A percentile compares a stretch with the other conserved stretches of the same genome.
Evolutionary conservation across 2,113 vertebrate species (phyloP).

Genomic region (Melanocharis versteri): DNA sequence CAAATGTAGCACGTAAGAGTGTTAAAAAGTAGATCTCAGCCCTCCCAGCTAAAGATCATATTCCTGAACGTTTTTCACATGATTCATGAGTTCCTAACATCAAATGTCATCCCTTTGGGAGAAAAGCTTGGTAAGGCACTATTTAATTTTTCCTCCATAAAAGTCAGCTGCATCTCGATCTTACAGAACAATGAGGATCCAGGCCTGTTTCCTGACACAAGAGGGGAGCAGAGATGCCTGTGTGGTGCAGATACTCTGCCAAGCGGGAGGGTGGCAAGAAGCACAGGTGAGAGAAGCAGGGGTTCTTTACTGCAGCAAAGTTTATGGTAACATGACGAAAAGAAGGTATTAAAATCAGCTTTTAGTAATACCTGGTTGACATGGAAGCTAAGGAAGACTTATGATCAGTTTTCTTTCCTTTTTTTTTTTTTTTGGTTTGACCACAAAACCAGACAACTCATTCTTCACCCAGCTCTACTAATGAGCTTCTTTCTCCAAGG

Average conservation of each 20-base stretch:
- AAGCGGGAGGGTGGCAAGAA: not conserved
- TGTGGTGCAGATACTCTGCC: not conserved
- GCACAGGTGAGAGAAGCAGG: not conserved
- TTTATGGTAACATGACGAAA: not conserved
- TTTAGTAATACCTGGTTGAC: not conserved
- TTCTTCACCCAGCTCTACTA: constrained; percentile 1
- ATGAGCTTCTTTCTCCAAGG: constrained; percentile 11
- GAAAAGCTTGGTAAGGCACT: not conserved
- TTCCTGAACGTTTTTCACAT: not conserved
- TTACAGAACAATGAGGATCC: not conserved
- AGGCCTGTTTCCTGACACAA: not conserved
- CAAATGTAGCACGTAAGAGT: not conserved
- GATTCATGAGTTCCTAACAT: not conserved
- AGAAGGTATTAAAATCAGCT: not conserved
- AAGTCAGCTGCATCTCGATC: not conserved
- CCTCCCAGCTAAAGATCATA: not conserved
- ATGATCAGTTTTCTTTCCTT: not conserved
- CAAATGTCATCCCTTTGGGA: not conserved
- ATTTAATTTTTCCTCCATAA: not conserved
- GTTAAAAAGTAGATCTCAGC: not conserved
- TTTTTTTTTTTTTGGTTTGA: not conserved
- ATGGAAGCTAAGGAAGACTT: not conserved
- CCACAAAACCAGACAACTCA: not conserved
- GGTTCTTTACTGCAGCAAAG: not conserved
- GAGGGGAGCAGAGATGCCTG: not conserved